Evolutionary conservation across 2,113 vertebrate species (phyloP), one percentile per base, ranked within the genome.

Genomic region (Loxodonta africana): DNA sequence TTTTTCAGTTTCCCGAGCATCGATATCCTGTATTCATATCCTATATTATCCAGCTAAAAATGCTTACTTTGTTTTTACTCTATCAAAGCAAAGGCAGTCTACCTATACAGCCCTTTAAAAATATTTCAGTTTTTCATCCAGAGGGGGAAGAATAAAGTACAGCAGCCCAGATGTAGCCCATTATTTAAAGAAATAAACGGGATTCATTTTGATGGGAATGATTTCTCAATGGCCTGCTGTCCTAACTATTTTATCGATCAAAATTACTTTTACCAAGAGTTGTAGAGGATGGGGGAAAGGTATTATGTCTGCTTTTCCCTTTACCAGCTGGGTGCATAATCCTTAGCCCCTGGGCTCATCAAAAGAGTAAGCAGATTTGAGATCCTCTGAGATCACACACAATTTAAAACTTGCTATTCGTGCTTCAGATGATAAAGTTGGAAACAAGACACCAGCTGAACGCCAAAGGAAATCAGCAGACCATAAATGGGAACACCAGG

Each of bases 231-330:
- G 94, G 87, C 33, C 30, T 65, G 60, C 17, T 80, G 25, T 97
- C 73, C 67, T 86, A 90, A 94, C 48, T 53, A 95, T 93, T 98
- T 97, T 92, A 83, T 96, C 94, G 85, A 90, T 4, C 14, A 69
- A 94, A 93, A 92, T 92, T 62, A 95, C 73, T 90, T 94, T 93
- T 62, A 90, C 30, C 74, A 90, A 93, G 53, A 53, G 28, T 67
- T 81, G 33, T 30, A 69, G 89, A 96, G 85, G 60, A 46, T 67
- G 25, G 67, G 77, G 73, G 82, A 89, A 83, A 93, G 73, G 62
- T 48, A 90, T 86, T 62, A 46, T n/a, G 62, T 69, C 57, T 84
- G 33, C 69, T 92, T 94, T 92, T 30, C 67, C 87, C 71, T 96
- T 92, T 53, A 85, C 89, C 91, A 95, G 83, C 71, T 90, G 91